Evolutionary conservation across 2,113 vertebrate species (phyloP), one percentile per base, ranked within the genome.

Genomic region (Brachypteracias leptosomus): DNA sequence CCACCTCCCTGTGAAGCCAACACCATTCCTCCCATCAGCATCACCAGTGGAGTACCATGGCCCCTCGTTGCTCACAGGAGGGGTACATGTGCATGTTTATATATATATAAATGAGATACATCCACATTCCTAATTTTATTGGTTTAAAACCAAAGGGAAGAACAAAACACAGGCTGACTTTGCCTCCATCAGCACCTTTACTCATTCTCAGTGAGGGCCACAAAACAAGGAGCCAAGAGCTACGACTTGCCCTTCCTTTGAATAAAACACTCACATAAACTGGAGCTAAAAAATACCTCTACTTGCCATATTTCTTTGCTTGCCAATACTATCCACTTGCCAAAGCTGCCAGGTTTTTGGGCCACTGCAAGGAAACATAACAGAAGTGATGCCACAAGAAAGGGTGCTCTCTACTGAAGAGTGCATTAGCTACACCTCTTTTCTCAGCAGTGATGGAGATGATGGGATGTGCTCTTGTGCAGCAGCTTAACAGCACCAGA

Each of bases 281-380:
- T 79, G 36, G 52, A 72, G 93, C 95, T 95, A 79, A 90, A 84
- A 88, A 81, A 92, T 74, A 93, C 24, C 62, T 92, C 87, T 89
- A 94, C 91, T 95, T 93, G 95, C 88, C 95, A 90, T 88, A 95
- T 88, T 79, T 93, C 84, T 93, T 68, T 93, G 84, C 85, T 95
- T 95, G 94, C 73, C 94, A 96, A 93, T 70, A 93, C 91, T 94
- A 89, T 87, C 86, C 73, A 73, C 42, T 94, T 96, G 92, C 92
- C 94, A 96, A 96, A 96, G 93, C 95, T 95, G 89, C 59, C 89
- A 88, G 87, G 85, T 49, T 85, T 97, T 93, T 68, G 80, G 85
- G 54, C 88, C 72, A 95, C 80, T 93, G 93, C 49, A 95, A 94
- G 90, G 93, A 96, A 96, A 97, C 90, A 72, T 42, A 96, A 84